Percentiles rank a stretch among this genome's conserved stretches.
Conservation (phyloP, 2,888 invertebrate genomes). For the Ornithoptera priamus region DNA sequence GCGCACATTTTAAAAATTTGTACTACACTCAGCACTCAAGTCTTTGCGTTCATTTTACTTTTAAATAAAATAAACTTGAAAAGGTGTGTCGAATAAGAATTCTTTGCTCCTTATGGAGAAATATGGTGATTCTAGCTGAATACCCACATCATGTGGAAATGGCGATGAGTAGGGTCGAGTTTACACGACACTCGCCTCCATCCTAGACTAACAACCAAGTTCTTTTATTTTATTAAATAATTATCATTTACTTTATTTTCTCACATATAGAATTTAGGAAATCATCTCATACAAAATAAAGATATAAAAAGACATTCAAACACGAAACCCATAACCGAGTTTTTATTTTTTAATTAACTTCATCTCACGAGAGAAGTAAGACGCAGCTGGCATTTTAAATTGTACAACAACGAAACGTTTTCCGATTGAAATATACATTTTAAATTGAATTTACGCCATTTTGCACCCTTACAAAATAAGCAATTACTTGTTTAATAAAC, state of each 20-base stretch:
- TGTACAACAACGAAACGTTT: neutral
- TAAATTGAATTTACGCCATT: conserved; percentile 14
- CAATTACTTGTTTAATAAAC: neutral
- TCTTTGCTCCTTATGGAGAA: conserved; percentile 20
- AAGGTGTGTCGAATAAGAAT: conserved; percentile 16
- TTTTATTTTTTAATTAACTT: neutral
- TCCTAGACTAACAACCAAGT: conserved; percentile 14
- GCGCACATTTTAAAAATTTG: conserved; percentile 14
- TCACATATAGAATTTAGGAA: no score
- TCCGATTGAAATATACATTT: conserved; percentile 12
- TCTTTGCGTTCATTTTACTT: conserved; percentile 10
- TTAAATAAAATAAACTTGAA: conserved; percentile 13
- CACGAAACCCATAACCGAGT: neutral
- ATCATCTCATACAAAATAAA: no score
- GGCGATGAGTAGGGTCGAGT: conserved; percentile 24
- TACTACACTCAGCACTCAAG: conserved; percentile 6
- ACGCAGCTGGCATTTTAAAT: neutral
- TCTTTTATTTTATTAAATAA: conserved; percentile 3
- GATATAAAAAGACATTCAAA: no score
- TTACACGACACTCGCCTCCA: conserved; percentile 19
- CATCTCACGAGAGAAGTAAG: neutral
- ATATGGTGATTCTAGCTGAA: conserved; percentile 22
- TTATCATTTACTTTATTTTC: neutral
- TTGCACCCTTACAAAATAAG: conserved; percentile 4
- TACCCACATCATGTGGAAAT: conserved; percentile 16